phyloP scores from a whole-genome alignment of 2,888 invertebrate species.

The Oscheius sp. region DNA sequence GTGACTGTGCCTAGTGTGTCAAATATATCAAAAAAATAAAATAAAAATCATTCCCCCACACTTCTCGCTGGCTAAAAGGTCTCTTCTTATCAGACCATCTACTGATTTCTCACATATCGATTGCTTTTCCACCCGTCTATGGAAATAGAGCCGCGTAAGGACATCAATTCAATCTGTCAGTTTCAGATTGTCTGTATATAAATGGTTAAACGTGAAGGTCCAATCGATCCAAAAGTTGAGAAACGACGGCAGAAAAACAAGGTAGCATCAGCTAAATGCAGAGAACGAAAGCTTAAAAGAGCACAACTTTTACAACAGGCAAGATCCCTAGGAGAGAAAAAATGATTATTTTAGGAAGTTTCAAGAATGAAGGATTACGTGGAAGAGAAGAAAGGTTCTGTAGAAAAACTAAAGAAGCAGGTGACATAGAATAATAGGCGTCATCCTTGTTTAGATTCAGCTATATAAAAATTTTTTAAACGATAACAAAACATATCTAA shows the following conservation, averaged over 20 bases:
- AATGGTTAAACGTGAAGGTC: conserved; percentile 8
- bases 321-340: background rate
- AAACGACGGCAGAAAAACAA: conserved; percentile 24
- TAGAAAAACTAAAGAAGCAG: background rate
- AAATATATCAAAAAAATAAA: too few species aligned
- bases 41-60: too few species aligned
- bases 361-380: background rate
- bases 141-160: too few species aligned
- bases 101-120: conserved; percentile 16
- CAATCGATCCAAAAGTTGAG: conserved; percentile 17
- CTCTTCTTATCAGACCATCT: conserved; percentile 12
- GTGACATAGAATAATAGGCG: background rate
- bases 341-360: conserved; percentile 8
- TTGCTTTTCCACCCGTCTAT: background rate
- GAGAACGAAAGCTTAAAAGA: conserved; percentile 16
- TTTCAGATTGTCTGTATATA: too few species aligned
- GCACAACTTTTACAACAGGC: conserved; percentile 21
- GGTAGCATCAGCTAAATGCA: conserved; percentile 18
- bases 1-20: too few species aligned
- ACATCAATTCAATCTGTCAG: too few species aligned
- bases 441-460: conserved; percentile 11
- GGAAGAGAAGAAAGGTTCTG: conserved; percentile 11
- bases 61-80: too few species aligned
- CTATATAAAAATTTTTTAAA: background rate
- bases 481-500: background rate